Evolutionary conservation across 2,113 vertebrate species (phyloP).

Genomic region (Cyrtonyx montezumae): DNA sequence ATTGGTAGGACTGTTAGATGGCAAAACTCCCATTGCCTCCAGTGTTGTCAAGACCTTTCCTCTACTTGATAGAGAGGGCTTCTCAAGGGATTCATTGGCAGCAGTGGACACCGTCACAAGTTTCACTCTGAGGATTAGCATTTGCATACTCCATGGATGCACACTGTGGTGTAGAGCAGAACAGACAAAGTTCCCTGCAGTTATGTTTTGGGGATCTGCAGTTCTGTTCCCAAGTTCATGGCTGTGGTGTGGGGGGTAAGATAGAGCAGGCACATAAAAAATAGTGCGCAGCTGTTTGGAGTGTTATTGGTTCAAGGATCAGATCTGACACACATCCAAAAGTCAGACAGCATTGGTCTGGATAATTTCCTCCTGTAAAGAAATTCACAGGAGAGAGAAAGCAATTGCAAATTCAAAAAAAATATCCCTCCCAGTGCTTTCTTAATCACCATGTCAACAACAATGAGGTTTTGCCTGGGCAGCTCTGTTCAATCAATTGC

Average conservation of each 20-base stretch:
- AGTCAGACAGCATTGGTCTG: neutral
- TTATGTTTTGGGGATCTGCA: neutral
- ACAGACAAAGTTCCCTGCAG: neutral
- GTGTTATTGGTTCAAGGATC: neutral
- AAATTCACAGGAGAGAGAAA: neutral
- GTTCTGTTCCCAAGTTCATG: accelerated
- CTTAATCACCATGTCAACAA: neutral
- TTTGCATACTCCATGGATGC: neutral
- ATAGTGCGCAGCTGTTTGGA: neutral
- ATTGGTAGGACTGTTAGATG: neutral
- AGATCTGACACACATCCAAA: neutral
- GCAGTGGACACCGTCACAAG: neutral
- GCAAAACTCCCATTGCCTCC: neutral
- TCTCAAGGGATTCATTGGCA: neutral
- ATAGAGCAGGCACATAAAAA: neutral
- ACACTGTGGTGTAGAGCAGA: neutral
- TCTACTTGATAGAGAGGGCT: neutral
- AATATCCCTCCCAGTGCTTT: neutral
- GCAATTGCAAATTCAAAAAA: neutral
- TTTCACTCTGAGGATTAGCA: neutral
- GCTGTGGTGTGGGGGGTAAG: neutral
- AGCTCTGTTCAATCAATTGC: neutral
- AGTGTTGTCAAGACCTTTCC: neutral
- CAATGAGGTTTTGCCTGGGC: neutral
- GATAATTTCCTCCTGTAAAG: neutral